Conservation (phyloP, 2,113 vertebrate genomes). For the Corapipo altera region DNA sequence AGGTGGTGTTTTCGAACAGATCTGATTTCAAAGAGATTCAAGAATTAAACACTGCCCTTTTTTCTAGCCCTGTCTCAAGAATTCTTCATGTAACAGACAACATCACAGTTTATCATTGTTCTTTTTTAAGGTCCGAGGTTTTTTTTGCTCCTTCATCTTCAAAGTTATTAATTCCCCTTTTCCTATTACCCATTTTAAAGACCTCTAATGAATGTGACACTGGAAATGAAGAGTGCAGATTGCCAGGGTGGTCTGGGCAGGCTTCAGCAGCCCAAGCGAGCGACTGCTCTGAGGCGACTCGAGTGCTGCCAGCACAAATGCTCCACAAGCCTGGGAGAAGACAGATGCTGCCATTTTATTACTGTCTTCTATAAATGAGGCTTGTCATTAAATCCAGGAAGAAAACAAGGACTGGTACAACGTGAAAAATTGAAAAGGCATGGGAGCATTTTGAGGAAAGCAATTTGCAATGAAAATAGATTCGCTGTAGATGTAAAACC, state of each 20-base stretch:
- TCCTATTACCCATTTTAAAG: neutral
- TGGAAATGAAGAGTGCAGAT: neutral
- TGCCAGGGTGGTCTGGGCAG: neutral
- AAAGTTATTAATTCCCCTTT: neutral
- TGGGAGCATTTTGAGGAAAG: neutral
- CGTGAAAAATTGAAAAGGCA: neutral
- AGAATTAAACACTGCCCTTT: neutral
- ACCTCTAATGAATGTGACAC: neutral
- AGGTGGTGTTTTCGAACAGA: neutral
- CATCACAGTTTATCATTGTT: neutral
- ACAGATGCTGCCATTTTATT: constrained; percentile 50
- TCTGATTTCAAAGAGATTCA: neutral
- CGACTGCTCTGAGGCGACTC: neutral
- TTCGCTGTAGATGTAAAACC: neutral
- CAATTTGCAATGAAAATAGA: neutral
- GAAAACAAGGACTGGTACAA: constrained; percentile 13
- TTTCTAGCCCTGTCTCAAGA: neutral
- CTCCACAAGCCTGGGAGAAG: neutral
- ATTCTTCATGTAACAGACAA: neutral
- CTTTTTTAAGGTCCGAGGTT: neutral
- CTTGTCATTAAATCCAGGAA: constrained; percentile 36
- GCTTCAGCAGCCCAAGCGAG: constrained; percentile 30
- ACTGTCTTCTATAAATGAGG: neutral
- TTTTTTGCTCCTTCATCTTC: neutral
- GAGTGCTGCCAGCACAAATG: constrained; percentile 8